phyloP scores from a whole-genome alignment of 1,140 invertebrate genomes.

The Euglossa dilemma region DNA sequence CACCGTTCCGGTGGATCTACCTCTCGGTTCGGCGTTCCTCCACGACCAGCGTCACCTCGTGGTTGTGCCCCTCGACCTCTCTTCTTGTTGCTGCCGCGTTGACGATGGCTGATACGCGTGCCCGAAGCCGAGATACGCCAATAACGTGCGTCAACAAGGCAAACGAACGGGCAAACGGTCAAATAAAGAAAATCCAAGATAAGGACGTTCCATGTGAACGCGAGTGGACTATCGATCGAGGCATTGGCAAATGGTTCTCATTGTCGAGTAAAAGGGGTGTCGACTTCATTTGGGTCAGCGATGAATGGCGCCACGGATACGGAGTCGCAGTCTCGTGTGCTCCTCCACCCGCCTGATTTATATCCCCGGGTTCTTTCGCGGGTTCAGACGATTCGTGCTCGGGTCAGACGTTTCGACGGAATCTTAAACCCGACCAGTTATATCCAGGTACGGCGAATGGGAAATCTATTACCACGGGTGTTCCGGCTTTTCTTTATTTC shows the following conservation, averaged over 20 bases:
- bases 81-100: constrained; percentile 27
- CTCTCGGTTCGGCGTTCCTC: constrained; percentile 15
- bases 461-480: too few relatives aligned
- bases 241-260: constrained; percentile 37
- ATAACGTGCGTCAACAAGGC: constrained; percentile 78
- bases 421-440: too few relatives aligned
- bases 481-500: too few relatives aligned
- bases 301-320: background rate
- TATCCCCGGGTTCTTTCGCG: too few relatives aligned
- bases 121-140: constrained; percentile 75
- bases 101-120: constrained; percentile 65
- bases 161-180: constrained; percentile 74
- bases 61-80: constrained; percentile 35
- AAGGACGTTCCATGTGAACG: constrained; percentile 43
- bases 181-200: constrained; percentile 71
- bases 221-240: constrained; percentile 37
- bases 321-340: background rate
- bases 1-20: constrained; percentile 49
- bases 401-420: background rate
- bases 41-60: constrained; percentile 19
- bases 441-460: too few relatives aligned
- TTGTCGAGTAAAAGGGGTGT: background rate
- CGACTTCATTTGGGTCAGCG: background rate
- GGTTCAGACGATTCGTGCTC: too few relatives aligned
- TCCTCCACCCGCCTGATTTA: too few relatives aligned